These are phyloP conservation scores for Drosophila ficusphila DNA, from an alignment of 1,140 invertebrate species.

Conservation along the genomic window DNA sequence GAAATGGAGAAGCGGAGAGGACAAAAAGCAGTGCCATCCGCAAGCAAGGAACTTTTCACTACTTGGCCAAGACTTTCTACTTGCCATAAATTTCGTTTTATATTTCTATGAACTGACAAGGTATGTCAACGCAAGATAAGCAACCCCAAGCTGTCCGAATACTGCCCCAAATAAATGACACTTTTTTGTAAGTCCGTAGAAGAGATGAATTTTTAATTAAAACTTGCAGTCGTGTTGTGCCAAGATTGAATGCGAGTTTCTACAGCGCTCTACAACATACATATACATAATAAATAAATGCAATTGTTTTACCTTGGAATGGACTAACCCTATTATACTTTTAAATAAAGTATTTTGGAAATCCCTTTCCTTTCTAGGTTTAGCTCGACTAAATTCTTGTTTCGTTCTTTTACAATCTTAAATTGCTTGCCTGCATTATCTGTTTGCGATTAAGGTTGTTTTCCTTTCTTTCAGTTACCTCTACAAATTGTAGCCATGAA, in stretches of 20 bases:
- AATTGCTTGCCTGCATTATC: not conserved
- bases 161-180: constrained; percentile 39
- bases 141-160: constrained; percentile 43
- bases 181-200: constrained; percentile 13
- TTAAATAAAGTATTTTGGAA: not conserved
- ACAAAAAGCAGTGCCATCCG: constrained; percentile 1
- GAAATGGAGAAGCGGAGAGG: not conserved
- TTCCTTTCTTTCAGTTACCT: not conserved
- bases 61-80: constrained; percentile 10
- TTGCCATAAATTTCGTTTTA: constrained; percentile 71
- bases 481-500: not conserved
- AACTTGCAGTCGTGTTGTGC: constrained; percentile 23
- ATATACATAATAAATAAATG: constrained; percentile 25
- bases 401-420: not conserved
- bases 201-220: constrained; percentile 48
- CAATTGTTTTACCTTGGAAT: not conserved
- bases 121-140: constrained; percentile 79
- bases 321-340: not conserved
- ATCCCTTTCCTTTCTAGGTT: not conserved
- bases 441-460: not conserved
- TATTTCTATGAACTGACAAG: constrained; percentile 79
- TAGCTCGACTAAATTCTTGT: not conserved
- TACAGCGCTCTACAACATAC: not conserved
- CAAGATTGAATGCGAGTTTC: constrained; percentile 22
- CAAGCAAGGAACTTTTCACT: constrained; percentile 2